Base-by-base conservation (phyloP, 2,888 invertebrate species). In the Bembecia ichneumoniformis region DNA sequence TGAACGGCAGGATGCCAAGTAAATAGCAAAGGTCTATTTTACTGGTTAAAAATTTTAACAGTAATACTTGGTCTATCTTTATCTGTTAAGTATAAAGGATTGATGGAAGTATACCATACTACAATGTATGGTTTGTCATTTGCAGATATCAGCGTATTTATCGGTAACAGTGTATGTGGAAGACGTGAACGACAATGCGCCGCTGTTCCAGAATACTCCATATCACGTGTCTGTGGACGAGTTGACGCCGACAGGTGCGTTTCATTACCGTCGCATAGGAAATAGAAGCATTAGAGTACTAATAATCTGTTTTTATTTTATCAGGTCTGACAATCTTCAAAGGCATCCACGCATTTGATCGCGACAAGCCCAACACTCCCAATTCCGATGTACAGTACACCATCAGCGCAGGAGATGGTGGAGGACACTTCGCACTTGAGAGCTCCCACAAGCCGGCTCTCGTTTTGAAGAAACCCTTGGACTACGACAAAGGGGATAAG, bases 81-180 rank as follows among this genome's bases (percentile, higher is more conserved):
- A n/a, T n/a, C n/a, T n/a, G n/a, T n/a, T n/a, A n/a, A n/a, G n/a
- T n/a, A n/a, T n/a, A n/a, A n/a, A n/a, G n/a, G n/a, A n/a, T n/a
- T n/a, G n/a, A n/a, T n/a, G n/a, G n/a, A n/a, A n/a, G n/a, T n/a
- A n/a, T n/a, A n/a, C n/a, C n/a, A n/a, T n/a, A n/a, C n/a, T n/a
- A n/a, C n/a, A n/a, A n/a, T 28, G 5, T 9, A 9, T 28, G 28
- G 28, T 28, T 28, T 28, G 9, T 28, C 28, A 3, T 28, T 55
- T 66, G 34, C 82, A 95, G 95, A 93, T 94, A 65, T 93, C 94
- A 50, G 93, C 93, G 47, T 95, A 93, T 60, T 86, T 96, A 16
- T 94, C 94, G 1, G 92, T 95, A 56, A 96, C 95, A 3, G 94
- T 96, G 3, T 96, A 96, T 74, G 93, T 96, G 4, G 95, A 96